Base-by-base conservation (phyloP, 2,888 invertebrate genomes). In the Ophion ellenae region DNA sequence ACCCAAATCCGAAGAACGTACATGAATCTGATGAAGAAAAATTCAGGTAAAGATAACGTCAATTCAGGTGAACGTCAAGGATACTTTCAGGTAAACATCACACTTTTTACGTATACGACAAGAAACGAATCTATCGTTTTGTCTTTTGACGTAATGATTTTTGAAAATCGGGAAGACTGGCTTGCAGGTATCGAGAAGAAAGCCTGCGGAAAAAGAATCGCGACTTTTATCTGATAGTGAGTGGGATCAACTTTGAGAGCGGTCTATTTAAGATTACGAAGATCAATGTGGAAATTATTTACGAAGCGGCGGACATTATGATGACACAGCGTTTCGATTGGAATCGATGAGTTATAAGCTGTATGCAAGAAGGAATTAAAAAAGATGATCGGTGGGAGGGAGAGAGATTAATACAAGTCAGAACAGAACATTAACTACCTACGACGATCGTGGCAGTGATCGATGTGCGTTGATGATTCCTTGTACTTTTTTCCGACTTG, bases 381-480 rank as follows among this genome's bases (percentile, higher is more conserved):
- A 57, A 10, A 53, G 11, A 59, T 17, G 53, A 10, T 2, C 47
- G 9, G n/a, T 5, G 40, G 36, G 45, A 20, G 28, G 10, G 64
- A 64, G 64, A 20, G 47, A 63, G 53, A 45, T 36, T 32, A 11
- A 17, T 40, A 20, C 11, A 17, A 17, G 7, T 17, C 3, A 6
- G 9, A 36, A 32, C 45, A 69, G 32, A 71, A 20, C 32, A 47
- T 20, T 47, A 28, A 28, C 24, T 14, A 2, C n/a, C 36, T 45
- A 24, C 67, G n/a, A 53, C 20, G 24, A 69, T 79, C 63, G 74
- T 83, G 83, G 78, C 79, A 75, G 53, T 64, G 32, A 57, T 75
- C 83, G 40, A 70, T 75, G 64, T 63, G 57, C 69, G 32, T 4
- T 63, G 74, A 83, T 79, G 40, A 69, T 61, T 69, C 64, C 36